These are phyloP conservation scores for Ianthella basta DNA, from an alignment of 37 sponge, comb jelly and placozoan species.

Conservation along the genomic window DNA sequence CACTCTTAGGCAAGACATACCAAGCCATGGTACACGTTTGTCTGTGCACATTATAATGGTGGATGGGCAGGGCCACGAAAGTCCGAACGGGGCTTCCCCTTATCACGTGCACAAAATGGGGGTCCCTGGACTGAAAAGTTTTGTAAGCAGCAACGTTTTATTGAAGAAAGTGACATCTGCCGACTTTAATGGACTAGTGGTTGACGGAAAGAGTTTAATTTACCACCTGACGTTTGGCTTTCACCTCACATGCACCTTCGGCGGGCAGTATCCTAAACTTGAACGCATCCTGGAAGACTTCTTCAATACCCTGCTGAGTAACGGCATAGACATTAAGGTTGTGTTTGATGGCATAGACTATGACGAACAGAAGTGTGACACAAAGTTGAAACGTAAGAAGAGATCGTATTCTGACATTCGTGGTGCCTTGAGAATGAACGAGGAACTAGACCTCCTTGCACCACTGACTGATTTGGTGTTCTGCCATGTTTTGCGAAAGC, in stretches of 20 bases:
- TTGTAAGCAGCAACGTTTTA: constrained; percentile 39
- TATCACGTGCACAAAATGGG: too few species aligned
- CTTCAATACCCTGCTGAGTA: constrained; percentile 32
- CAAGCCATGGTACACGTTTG: too few species aligned
- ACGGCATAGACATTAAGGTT: constrained; percentile 50
- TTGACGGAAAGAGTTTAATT: constrained; percentile 69
- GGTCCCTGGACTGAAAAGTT: constrained; percentile 47
- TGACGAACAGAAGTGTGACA: constrained; percentile 51
- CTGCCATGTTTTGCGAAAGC: constrained; percentile 31
- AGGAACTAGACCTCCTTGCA: constrained; percentile 7
- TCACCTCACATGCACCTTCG: constrained; percentile 42
- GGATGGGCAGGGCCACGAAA: too few species aligned
- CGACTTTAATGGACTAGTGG: constrained; percentile 32
- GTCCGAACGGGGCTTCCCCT: too few species aligned
- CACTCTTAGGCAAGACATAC: too few species aligned
- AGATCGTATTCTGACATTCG: not conserved
- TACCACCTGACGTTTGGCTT: constrained; percentile 25
- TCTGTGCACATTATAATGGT: too few species aligned
- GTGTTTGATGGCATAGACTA: constrained; percentile 79
- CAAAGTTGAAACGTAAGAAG: constrained; percentile 9
- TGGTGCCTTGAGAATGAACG: not conserved
- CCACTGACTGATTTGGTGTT: constrained; percentile 44
- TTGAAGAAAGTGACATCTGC: constrained; percentile 25
- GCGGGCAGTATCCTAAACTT: constrained; percentile 76
- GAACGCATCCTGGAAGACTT: constrained; percentile 15